Base-by-base conservation (phyloP, 2,797 vertebrate species). In the Australoheros facetus region DNA sequence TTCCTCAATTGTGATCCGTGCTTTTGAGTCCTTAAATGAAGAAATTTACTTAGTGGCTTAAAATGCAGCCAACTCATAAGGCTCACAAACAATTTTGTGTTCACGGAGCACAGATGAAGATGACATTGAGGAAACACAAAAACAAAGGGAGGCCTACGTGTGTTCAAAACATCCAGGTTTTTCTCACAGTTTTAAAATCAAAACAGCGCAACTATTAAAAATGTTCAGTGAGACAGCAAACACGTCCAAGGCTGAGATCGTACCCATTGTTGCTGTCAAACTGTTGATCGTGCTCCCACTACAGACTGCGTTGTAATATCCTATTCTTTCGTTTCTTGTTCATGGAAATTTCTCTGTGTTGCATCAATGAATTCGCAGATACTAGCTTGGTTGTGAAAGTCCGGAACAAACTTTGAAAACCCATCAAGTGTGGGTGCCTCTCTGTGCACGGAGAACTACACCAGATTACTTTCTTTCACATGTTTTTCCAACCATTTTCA, bases 381-480 rank as follows among this genome's bases (percentile, higher is more conserved):
- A 9, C 16, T 17, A 9, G 42, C 23, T 34, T 21, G 4, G 7
- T 64, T 37, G 10, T 37, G 26, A 73, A 79, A 83, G 70, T 77
- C 37, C 1, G 19, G 78, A 71, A 69, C 14, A 71, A 83, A 83
- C 66, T 79, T 75, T 70, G 6, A 48, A 80, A 73, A 23, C 21
- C 21, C 10, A 14, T 56, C 17, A 60, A 73, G 66, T 42, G 30
- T 73, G 66, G 10, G 19, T 73, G 7, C 34, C 9, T 16, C 23
- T 10, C n/a, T 23, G 19, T 57, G 17, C 42, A 37, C 21, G 70
- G 14, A 62, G 53, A 71, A 19, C 1, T 66, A 48, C 62, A 48
- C 39, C 62, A 39, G 2, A 77, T 56, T 54, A 39, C 7, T 73
- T 83, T 77, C 56, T 85, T 80, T 78, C 77, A 77, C 55, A 19